Base-by-base conservation (phyloP, 2,113 vertebrate species). In the Pogonocichla stellata region DNA sequence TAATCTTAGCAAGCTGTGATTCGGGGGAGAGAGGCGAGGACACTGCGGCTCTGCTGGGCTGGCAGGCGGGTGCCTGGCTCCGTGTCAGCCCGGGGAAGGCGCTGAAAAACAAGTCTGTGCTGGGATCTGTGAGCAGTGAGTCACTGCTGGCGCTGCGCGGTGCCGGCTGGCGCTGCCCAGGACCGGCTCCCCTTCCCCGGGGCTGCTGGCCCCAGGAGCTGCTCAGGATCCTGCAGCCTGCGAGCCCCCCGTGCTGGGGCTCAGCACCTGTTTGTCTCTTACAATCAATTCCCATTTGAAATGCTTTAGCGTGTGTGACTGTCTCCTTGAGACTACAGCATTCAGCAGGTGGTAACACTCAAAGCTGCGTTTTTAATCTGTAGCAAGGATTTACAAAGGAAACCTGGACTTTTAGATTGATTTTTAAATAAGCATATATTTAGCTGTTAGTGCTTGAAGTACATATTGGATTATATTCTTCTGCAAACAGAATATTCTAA, bases 391-490 rank as follows among this genome's bases (percentile, higher is more conserved):
- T 96, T 96, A 88, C 88, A 97, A 97, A 96, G 84, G 95, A 96
- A 96, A 96, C 95, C 95, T 97, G 96, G 94, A 97, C 93, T 97
- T 97, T 88, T 79, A 78, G 93, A 93, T 95, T 97, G 97, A 96
- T 97, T 97, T 98, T 98, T 97, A 97, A 98, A 97, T 97, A 97
- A 98, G 97, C 97, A 96, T 96, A 95, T 97, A 97, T 98, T 98
- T 98, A 97, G 97, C 95, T 97, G 93, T 96, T 95, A 97, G 96
- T 97, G 95, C 89, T 96, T 96, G 89, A 97, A 89, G 96, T 95
- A 94, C 95, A 95, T 96, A 92, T 75, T 74, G 94, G 80, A 94
- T 95, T 96, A 90, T 80, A 97, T 93, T 74, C 85, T 80, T 93
- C 43, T 93, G 93, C 94, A 95, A 97, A 96, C 93, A 91, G 92